Evolutionary conservation across 2,888 invertebrate genomes (phyloP).

Genomic region (Drosophila seclusa): DNA sequence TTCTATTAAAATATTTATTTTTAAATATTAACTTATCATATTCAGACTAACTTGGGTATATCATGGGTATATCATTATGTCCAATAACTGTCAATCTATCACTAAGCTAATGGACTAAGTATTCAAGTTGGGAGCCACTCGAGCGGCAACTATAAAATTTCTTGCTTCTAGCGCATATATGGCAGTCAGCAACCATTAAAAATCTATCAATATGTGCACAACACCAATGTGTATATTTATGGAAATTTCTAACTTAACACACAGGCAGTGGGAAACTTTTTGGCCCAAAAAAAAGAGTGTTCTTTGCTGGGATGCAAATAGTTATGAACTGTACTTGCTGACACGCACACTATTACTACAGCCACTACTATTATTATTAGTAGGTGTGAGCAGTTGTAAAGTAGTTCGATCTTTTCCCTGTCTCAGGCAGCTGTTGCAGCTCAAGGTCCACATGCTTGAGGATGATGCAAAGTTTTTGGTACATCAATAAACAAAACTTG

Average conservation of each 20-base stretch:
- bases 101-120: neutral
- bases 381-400: conserved; percentile 39
- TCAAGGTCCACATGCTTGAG: conserved; percentile 18
- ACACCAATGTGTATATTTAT: conserved; percentile 38
- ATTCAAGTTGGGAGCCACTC: neutral
- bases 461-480: conserved; percentile 53
- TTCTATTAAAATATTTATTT: neutral
- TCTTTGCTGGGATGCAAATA: conserved; percentile 20
- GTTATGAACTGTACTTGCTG: conserved; percentile 21
- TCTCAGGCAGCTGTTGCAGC: conserved; percentile 10
- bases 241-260: conserved; percentile 31
- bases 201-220: conserved; percentile 53
- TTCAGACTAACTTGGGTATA: neutral
- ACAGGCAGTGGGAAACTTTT: conserved; percentile 9
- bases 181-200: conserved; percentile 51
- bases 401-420: conserved; percentile 20
- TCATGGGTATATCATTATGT: neutral
- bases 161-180: conserved; percentile 17
- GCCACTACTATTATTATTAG: neutral
- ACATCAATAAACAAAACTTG: conserved; percentile 55
- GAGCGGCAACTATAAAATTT: neutral
- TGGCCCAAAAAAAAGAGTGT: neutral
- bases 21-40: neutral
- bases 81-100: neutral
- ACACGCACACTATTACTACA: neutral